Base-by-base conservation (phyloP, 2,888 invertebrate genomes). In the Calameuta filiformis region DNA sequence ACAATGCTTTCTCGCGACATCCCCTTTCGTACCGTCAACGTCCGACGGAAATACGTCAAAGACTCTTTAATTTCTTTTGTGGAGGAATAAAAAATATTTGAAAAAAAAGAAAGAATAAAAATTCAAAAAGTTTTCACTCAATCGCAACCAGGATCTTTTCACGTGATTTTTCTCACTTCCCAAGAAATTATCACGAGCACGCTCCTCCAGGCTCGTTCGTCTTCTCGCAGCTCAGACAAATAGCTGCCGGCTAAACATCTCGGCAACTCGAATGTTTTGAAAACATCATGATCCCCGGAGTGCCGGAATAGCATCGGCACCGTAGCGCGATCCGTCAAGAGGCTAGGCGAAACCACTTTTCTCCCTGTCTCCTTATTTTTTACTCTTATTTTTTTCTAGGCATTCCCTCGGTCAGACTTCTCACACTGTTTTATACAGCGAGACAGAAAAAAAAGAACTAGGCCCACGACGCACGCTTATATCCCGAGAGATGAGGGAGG, bases 1-100 rank as follows among this genome's bases (percentile, higher is more conserved):
- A 89, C 88, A 90, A 90, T 89, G 84, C 82, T 33, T 75, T 75
- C 75, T 23, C 56, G 56, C 56, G 56, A 56, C 56, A 1, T 56
- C 56, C 56, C 56, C 56, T 56, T 56, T 56, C 56, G 56, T 56
- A 2, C 23, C 56, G 56, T 56, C 23, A 56, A 56, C 56, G 56
- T 56, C 9, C 56, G 6, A 56, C 56, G 56, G 56, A 56, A 56
- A 56, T 9, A 56, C 56, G 56, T 56, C 56, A 56, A 23, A 56
- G 56, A 56, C 56, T 23, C 56, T 56, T 56, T 56, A 56, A 56
- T 56, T 56, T 56, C 9, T 23, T 23, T 56, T 56, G 23, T 23
- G 1, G 56, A 23, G 15, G 9, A 23, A 56, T 56, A 56, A 56
- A 56, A 23, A 56, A 56, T 56, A 23, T 56, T 56, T 56, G 9